Percentiles rank a stretch among this genome's conserved stretches.
These are phyloP conservation scores for Xerus rutilus DNA, from an alignment of 2,797 vertebrate genomes.

Conservation along the genomic window DNA sequence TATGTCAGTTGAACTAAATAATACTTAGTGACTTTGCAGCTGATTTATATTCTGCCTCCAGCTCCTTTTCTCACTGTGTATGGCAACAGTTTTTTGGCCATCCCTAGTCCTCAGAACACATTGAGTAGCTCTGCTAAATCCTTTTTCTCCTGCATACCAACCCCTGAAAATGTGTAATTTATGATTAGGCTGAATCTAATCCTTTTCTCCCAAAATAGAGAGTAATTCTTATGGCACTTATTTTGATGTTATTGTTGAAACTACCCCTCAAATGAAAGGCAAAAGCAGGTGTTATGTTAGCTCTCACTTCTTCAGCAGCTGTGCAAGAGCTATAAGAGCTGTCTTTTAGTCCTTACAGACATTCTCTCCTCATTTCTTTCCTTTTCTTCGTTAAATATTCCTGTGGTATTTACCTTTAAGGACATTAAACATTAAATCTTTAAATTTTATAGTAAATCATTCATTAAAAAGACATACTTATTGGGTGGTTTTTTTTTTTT, in stretches of 20 bases:
- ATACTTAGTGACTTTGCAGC: neutral
- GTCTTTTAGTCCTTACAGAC: neutral
- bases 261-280: neutral
- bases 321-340: neutral
- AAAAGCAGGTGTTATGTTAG: neutral
- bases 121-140: neutral
- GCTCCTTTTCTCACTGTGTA: neutral
- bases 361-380: neutral
- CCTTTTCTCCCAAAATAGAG: neutral
- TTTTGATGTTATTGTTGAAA: neutral
- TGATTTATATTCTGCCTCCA: neutral
- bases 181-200: neutral
- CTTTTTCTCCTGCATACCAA: neutral
- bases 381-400: constrained; percentile 19
- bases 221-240: neutral
- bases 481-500: neutral
- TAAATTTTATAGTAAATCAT: neutral
- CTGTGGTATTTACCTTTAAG: neutral
- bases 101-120: neutral
- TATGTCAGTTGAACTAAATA: neutral
- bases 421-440: neutral
- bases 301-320: neutral
- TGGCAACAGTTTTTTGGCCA: neutral
- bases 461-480: neutral
- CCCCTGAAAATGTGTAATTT: neutral